A percentile compares a stretch with the other conserved stretches of the same genome.
These are phyloP conservation scores for Phoeniculus purpureus DNA, from an alignment of 2,797 vertebrate species.

Conservation along the genomic window DNA sequence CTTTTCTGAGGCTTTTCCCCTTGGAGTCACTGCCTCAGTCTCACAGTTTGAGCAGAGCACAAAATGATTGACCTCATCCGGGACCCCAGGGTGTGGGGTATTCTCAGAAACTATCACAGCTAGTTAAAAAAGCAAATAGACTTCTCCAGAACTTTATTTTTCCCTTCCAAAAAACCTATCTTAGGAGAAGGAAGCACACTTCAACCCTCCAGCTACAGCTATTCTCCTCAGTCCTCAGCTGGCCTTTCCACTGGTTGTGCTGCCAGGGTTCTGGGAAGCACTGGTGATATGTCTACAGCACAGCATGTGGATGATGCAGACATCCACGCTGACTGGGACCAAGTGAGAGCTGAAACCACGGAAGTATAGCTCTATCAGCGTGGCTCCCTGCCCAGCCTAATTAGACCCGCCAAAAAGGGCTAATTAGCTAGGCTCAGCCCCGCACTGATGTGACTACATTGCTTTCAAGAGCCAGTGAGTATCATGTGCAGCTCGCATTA, in stretches of 20 bases:
- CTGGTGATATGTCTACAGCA: neutral
- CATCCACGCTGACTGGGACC: accelerated
- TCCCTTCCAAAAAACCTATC: neutral
- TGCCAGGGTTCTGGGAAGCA: neutral
- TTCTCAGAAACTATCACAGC: neutral
- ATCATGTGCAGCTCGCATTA: neutral
- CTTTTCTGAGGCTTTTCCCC: neutral
- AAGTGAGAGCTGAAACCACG: neutral
- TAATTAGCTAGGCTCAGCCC: conserved; percentile 62
- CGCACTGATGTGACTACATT: conserved; percentile 46
- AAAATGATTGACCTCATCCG: neutral
- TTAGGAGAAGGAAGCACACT: neutral
- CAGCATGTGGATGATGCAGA: neutral
- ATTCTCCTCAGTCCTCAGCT: conserved; percentile 26
- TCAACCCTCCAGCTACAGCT: neutral
- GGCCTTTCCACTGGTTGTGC: neutral
- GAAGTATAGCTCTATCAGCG: conserved; percentile 35
- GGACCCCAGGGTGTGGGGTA: neutral
- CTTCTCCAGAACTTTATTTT: neutral
- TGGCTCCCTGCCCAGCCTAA: conserved; percentile 60
- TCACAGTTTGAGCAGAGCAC: neutral
- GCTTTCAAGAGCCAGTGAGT: conserved; percentile 31
- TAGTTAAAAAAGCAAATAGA: neutral
- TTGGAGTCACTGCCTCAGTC: neutral
- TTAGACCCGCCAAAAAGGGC: conserved; percentile 57